phyloP scores from a whole-genome alignment of 2,888 invertebrate genomes.

The Nineta flava region DNA sequence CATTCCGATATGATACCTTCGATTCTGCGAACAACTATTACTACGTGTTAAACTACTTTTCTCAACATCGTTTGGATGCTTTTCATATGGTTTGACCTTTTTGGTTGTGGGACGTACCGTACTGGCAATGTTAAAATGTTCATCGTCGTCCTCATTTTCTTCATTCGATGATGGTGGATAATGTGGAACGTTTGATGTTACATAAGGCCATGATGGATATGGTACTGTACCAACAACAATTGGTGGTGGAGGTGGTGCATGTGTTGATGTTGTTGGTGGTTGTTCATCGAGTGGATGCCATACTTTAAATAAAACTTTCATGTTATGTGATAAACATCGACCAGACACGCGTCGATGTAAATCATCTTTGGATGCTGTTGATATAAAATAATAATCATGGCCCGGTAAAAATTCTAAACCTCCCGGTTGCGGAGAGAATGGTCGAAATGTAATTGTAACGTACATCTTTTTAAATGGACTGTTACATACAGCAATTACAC shows the following conservation, averaged over 20 bases:
- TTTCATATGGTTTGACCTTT: conserved; percentile 48
- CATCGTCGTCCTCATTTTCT: conserved; percentile 32
- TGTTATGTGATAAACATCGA: conserved; percentile 80
- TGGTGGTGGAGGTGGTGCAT: conserved; percentile 16
- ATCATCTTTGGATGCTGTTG: conserved; percentile 84
- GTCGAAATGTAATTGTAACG: conserved; percentile 91
- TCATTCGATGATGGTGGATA: conserved; percentile 27
- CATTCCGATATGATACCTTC: too few species aligned
- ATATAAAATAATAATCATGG: conserved; percentile 86
- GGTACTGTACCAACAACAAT: conserved; percentile 20
- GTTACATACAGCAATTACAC: conserved; percentile 91
- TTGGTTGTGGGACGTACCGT: conserved; percentile 42
- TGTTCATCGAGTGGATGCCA: conserved; percentile 57
- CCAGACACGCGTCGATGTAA: conserved; percentile 84
- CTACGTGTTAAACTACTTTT: conserved; percentile 80
- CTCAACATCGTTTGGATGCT: conserved; percentile 80
- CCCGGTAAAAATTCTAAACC: conserved; percentile 88
- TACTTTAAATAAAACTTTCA: conserved; percentile 91
- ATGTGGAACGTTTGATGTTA: conserved; percentile 28
- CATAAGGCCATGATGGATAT: conserved; percentile 20
- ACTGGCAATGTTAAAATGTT: conserved; percentile 11
- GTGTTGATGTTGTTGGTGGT: conserved; percentile 21
- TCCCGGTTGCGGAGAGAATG: conserved; percentile 89
- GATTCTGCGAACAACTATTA: conserved; percentile 18
- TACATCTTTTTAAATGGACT: conserved; percentile 89